These are phyloP conservation scores for Carlito syrichta DNA, from an alignment of 2,113 vertebrate genomes.

Conservation along the genomic window DNA sequence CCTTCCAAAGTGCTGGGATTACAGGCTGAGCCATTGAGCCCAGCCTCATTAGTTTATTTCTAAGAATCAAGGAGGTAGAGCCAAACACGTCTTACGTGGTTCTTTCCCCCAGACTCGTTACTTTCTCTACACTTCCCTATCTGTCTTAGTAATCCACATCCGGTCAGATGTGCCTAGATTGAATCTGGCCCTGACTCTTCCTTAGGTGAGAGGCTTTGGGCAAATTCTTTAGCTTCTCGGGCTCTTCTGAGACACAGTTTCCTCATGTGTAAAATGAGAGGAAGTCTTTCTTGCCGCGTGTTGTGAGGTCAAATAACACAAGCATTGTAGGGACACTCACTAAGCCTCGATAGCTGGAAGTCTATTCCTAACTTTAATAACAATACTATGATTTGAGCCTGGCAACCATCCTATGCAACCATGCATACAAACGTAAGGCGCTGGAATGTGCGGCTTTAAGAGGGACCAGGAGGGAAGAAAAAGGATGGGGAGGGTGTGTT, in stretches of 20 bases:
- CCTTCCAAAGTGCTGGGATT: too few relatives aligned
- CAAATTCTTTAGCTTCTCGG: background rate
- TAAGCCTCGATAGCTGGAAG: background rate
- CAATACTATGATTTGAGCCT: background rate
- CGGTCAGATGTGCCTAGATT: rapidly evolving
- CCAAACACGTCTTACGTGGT: background rate
- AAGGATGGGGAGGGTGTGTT: background rate
- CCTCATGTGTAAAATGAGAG: background rate
- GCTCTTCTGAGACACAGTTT: background rate
- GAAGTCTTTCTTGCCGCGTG: background rate
- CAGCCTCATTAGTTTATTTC: too few relatives aligned
- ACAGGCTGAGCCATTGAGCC: too few relatives aligned
- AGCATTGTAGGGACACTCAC: background rate
- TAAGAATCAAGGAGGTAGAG: background rate
- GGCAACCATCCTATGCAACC: too few relatives aligned
- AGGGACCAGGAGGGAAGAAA: background rate
- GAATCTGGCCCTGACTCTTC: background rate
- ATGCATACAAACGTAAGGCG: background rate
- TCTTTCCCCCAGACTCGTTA: background rate
- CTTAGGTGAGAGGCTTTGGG: background rate
- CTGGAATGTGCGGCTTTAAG: background rate
- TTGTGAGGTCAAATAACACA: too few relatives aligned
- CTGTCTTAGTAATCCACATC: background rate
- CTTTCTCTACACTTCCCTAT: background rate
- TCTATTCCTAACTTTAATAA: background rate